Evolutionary conservation across 2,797 vertebrate genomes (phyloP).

Genomic region (Chelon auratus): DNA sequence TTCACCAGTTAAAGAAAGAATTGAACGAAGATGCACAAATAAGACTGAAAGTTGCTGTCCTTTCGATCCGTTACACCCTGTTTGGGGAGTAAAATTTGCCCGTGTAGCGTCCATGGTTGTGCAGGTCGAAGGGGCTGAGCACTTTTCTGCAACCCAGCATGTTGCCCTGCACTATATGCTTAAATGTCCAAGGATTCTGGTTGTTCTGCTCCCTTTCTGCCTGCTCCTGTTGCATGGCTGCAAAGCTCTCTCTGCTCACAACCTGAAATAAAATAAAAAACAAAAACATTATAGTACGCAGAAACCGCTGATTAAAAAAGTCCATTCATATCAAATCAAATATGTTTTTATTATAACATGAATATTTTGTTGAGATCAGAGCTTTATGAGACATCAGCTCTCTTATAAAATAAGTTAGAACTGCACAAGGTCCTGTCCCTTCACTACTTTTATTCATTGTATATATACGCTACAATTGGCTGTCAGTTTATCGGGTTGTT

Average conservation of each 20-base stretch:
- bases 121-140: conserved; percentile 90
- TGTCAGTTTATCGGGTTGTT: neutral
- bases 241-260: conserved; percentile 86
- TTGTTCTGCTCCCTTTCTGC: conserved; percentile 85
- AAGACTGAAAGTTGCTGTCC: neutral
- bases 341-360: no score
- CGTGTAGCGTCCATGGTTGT: conserved; percentile 86
- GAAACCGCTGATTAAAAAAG: no score
- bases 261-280: conserved; percentile 71
- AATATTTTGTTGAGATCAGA: no score
- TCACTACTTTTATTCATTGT: neutral
- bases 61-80: conserved; percentile 82
- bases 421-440: neutral
- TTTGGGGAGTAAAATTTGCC: conserved; percentile 88
- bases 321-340: no score
- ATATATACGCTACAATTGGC: neutral
- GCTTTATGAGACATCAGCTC: neutral
- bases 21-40: neutral
- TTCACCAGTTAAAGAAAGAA: neutral
- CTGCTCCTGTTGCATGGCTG: conserved; percentile 75
- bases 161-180: conserved; percentile 84
- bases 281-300: neutral
- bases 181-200: conserved; percentile 97
- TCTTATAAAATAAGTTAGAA: neutral
- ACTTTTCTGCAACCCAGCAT: conserved; percentile 93